Evolutionary conservation across 2,888 invertebrate species (phyloP), one percentile per base, ranked within the genome.

Genomic region (Euplexia lucipara): DNA sequence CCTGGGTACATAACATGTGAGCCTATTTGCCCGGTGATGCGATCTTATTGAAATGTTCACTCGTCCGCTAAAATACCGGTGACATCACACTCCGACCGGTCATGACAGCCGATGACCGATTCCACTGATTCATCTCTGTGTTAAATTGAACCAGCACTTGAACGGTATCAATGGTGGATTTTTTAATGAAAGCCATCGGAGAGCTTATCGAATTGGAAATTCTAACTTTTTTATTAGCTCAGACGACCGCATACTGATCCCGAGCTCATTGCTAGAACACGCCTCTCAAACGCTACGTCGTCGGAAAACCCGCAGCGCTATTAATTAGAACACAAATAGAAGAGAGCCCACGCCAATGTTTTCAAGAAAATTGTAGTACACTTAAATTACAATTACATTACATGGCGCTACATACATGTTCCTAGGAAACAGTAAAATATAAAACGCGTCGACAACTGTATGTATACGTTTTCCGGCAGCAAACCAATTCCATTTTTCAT

Each of bases 401-500:
- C 18, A 14, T 39, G 42, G 8, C 44, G 14, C 30, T 47, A 57
- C 58, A 59, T 47, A 57, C 58, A 59, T 65, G 53, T 54, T 42
- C 30, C 10, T 10, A 34, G 41, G 9, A 66, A 68, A 61, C 16
- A 32, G 35, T 58, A 67, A 61, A 80, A 81, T 65, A 64, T 65
- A 47, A 80, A 75, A 76, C 59, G 73, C 60, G 66, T 72, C 75
- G 66, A 71, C 70, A 65, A 68, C 63, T 72, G 35, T 67, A 69
- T 72, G 35, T 67, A 69, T 75, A 75, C 68, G 72, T 79, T 84
- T 81, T 61, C 79, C 79, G 82, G 76, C 81, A 81, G 83, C 79
- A 84, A 86, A 87, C 85, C 88, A 90, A 90, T 90, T 88, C 77
- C 83, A 91, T 88, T 86, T 92, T 90, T 90, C 90, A 91, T 89